phyloP scores from a whole-genome alignment of 1,140 invertebrate genomes.

The Pachypeltis micranthus region DNA sequence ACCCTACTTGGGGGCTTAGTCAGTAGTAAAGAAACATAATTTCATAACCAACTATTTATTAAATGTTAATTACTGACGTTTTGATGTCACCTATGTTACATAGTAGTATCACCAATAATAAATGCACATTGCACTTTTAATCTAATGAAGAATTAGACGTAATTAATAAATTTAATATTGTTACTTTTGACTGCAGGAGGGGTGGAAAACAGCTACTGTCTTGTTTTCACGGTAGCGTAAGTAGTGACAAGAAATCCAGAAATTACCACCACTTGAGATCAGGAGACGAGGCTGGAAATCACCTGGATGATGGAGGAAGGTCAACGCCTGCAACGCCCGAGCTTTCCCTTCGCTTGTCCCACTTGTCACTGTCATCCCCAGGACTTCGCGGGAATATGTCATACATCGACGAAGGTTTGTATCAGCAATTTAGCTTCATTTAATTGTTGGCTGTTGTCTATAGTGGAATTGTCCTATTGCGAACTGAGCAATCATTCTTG shows the following conservation, averaged over 20 bases:
- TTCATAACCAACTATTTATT: no score
- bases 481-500: no score
- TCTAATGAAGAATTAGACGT: not conserved
- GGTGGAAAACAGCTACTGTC: conserved; percentile 44
- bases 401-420: conserved; percentile 28
- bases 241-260: conserved; percentile 20
- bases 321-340: conserved; percentile 14
- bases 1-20: no score
- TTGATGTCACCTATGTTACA: no score
- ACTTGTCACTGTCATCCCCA: conserved; percentile 20
- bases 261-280: not conserved
- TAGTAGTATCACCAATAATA: no score
- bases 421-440: no score
- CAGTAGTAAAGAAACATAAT: no score
- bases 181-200: conserved; percentile 17
- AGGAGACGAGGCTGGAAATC: not conserved
- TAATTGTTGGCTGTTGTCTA: no score
- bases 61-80: no score
- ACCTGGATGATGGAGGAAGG: conserved; percentile 13
- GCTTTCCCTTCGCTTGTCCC: conserved; percentile 17
- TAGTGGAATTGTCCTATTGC: no score
- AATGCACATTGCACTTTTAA: no score
- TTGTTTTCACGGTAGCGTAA: conserved; percentile 44
- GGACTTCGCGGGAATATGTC: conserved; percentile 23
- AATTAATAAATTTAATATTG: no score